These are phyloP conservation scores for Drosophila tani DNA, from an alignment of 1,140 invertebrate species.

Conservation along the genomic window DNA sequence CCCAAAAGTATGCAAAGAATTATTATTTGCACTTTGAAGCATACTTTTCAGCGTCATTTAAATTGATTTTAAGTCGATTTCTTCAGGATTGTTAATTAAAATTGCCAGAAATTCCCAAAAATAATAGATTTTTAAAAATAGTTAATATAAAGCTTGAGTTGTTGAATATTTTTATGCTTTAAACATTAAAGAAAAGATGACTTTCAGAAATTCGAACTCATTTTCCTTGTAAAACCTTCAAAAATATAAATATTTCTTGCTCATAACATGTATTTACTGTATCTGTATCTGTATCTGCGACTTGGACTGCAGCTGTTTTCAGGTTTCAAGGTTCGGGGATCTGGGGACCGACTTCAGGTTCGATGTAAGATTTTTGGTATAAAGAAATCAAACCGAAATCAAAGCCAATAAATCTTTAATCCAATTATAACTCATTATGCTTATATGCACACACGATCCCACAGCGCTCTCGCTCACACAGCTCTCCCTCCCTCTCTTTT, in stretches of 20 bases:
- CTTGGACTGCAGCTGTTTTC: slow-evolving; percentile 31
- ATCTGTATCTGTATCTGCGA: slow-evolving; percentile 8
- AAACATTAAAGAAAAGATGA: too few species aligned
- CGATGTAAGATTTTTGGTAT: slow-evolving; percentile 52
- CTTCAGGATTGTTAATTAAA: too few species aligned
- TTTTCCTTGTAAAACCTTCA: neutral
- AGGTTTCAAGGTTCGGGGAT: neutral
- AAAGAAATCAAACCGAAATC: slow-evolving; percentile 64
- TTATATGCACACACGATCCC: slow-evolving; percentile 68
- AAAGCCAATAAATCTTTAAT: slow-evolving; percentile 80
- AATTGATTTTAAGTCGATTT: too few species aligned
- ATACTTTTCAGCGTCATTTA: neutral
- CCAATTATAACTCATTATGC: slow-evolving; percentile 83
- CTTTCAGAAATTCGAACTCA: too few species aligned
- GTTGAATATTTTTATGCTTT: too few species aligned
- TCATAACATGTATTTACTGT: neutral
- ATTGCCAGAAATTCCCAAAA: too few species aligned
- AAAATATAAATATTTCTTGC: neutral
- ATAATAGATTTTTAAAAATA: too few species aligned
- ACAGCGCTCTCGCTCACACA: slow-evolving; percentile 31
- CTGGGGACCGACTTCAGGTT: slow-evolving; percentile 3
- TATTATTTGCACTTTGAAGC: neutral
- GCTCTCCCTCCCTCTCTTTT: neutral
- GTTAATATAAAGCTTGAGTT: too few species aligned
- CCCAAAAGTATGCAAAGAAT: neutral